These are phyloP conservation scores for Sebastes diploproa DNA, from an alignment of 2,797 vertebrate species.

Conservation along the genomic window DNA sequence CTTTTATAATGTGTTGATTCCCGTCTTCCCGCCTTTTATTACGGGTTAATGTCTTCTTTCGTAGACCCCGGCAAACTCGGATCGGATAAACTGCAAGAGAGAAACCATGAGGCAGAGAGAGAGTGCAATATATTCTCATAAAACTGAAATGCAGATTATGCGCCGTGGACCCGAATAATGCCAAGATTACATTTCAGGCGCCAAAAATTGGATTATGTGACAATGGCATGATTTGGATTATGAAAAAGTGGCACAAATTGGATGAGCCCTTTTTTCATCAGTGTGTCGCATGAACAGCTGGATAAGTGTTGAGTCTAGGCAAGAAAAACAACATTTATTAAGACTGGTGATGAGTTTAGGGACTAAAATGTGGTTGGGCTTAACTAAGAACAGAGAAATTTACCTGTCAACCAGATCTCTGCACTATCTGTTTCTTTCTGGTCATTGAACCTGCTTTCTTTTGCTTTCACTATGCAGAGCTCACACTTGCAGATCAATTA, in stretches of 20 bases:
- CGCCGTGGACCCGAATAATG: conserved; percentile 24
- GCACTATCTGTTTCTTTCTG: neutral
- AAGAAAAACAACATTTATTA: neutral
- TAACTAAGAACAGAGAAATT: neutral
- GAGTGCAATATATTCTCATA: conserved; percentile 25
- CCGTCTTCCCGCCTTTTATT: conserved; percentile 53
- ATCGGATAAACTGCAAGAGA: conserved; percentile 3
- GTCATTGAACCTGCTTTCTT: neutral
- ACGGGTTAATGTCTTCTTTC: conserved; percentile 61
- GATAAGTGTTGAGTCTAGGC: conserved; percentile 4
- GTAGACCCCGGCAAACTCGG: neutral
- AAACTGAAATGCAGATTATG: conserved; percentile 47
- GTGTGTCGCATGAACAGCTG: neutral
- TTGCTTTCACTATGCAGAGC: neutral
- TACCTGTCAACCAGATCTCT: neutral
- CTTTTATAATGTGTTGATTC: conserved; percentile 64
- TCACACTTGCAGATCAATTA: neutral
- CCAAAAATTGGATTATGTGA: conserved; percentile 56
- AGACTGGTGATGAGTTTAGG: neutral
- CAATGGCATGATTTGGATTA: conserved; percentile 56
- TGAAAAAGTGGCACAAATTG: conserved; percentile 47
- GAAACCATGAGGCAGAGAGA: neutral
- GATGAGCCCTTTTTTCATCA: conserved; percentile 36
- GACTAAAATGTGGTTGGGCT: neutral
- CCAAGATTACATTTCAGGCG: conserved; percentile 33